A percentile compares a stretch with the other conserved stretches of the same genome.
Evolutionary conservation across 2,888 invertebrate genomes (phyloP).

Genomic region (Drosophila maculinotata): DNA sequence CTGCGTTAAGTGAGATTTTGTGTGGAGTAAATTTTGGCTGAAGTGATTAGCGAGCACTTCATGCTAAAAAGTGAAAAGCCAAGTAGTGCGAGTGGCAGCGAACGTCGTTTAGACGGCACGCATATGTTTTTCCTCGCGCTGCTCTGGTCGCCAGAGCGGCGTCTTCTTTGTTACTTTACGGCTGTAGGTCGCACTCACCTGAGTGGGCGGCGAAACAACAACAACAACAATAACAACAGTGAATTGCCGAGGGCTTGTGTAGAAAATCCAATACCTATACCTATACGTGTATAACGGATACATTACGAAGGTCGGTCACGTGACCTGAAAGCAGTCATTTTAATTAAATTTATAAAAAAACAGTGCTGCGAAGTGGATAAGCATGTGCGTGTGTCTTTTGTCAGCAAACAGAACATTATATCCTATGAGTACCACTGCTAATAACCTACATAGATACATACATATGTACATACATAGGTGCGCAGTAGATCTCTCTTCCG

Average conservation of each 20-base stretch:
- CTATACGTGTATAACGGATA: conserved; percentile 81
- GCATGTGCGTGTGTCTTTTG: conserved; percentile 75
- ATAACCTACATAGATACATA: conserved; percentile 10
- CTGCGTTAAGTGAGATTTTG: conserved; percentile 68
- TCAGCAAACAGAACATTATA: conserved; percentile 52
- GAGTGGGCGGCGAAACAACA: conserved; percentile 64
- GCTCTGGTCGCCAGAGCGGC: conserved; percentile 38
- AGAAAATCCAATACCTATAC: conserved; percentile 58
- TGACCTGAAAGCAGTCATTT: conserved; percentile 82
- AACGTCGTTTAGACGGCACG: conserved; percentile 79
- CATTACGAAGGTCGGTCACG: conserved; percentile 84
- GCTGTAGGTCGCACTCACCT: conserved; percentile 71
- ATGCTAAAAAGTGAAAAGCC: conserved; percentile 82
- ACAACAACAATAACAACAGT: conserved; percentile 29
- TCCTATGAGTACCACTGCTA: conserved; percentile 12
- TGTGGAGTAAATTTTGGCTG: conserved; percentile 71
- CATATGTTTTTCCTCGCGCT: conserved; percentile 79
- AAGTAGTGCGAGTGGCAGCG: conserved; percentile 81
- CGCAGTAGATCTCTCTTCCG: not conserved
- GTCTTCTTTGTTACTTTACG: conserved; percentile 66
- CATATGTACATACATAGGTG: not conserved
- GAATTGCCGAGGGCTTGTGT: conserved; percentile 44
- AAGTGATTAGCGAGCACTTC: conserved; percentile 80
- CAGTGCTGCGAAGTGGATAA: conserved; percentile 52
- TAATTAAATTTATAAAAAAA: conserved; percentile 85